Evolutionary conservation across 2,113 vertebrate genomes (phyloP).

Genomic region (Tyrannus savana): DNA sequence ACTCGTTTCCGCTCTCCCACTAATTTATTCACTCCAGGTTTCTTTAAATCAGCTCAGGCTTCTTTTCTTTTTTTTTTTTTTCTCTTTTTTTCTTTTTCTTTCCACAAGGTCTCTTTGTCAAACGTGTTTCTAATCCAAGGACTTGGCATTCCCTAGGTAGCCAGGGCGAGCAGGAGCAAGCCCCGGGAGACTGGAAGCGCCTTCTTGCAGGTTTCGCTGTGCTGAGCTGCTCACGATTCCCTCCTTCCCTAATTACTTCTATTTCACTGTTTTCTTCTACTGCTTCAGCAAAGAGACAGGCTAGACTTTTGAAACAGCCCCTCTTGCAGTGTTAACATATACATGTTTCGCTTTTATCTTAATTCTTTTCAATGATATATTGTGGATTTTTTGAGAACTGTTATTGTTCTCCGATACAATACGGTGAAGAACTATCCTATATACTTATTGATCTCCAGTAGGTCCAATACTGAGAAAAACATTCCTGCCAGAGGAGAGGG

Average conservation of each 20-base stretch:
- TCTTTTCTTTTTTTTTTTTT: not conserved
- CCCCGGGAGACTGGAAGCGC: not conserved
- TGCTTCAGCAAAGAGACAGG: not conserved
- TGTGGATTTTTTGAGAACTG: not conserved
- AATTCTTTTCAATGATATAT: not conserved
- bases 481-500: not conserved
- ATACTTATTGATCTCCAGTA: not conserved
- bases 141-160: not conserved
- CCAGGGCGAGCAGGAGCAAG: not conserved
- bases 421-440: not conserved
- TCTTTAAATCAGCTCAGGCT: not conserved
- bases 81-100: too few relatives aligned
- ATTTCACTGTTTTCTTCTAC: not conserved
- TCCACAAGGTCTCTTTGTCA: not conserved
- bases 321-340: not conserved
- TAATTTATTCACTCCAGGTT: constrained; percentile 38
- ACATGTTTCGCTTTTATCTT: not conserved
- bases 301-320: not conserved
- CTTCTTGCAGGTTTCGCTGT: not conserved
- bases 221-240: not conserved
- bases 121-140: not conserved
- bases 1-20: not conserved
- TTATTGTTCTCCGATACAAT: not conserved
- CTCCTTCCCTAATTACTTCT: not conserved
- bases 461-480: not conserved